phyloP scores from a whole-genome alignment of 2,888 invertebrate species.

The Epinotia nisella region DNA sequence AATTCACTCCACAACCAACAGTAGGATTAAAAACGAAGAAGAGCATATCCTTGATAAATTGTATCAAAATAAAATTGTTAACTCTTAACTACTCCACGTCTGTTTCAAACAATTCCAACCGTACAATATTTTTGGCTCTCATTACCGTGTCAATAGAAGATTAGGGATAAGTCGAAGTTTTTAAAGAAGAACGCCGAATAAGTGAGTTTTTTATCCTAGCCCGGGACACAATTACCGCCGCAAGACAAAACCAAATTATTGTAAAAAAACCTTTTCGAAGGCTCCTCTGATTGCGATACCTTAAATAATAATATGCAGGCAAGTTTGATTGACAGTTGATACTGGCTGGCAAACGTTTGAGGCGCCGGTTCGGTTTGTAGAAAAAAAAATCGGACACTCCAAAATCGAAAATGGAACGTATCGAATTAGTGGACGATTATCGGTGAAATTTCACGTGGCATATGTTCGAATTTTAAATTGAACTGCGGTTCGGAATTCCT shows the following conservation, averaged over 20 bases:
- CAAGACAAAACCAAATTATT: conserved; percentile 70
- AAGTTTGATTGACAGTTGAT: conserved; percentile 77
- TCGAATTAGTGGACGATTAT: conserved; percentile 81
- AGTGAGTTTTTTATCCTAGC: conserved; percentile 73
- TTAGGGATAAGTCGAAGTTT: conserved; percentile 82
- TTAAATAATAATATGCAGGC: conserved; percentile 75
- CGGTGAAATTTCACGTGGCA: conserved; percentile 78
- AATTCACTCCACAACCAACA: too few relatives aligned
- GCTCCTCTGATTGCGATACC: conserved; percentile 64
- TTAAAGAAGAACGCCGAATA: conserved; percentile 66
- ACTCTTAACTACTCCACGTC: conserved; percentile 55
- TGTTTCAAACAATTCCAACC: conserved; percentile 55
- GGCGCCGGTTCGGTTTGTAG: conserved; percentile 58
- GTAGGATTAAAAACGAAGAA: too few relatives aligned
- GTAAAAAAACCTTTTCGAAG: conserved; percentile 51
- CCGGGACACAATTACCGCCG: conserved; percentile 71
- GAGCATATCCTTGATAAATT: neutral
- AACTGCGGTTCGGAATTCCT: conserved; percentile 53
- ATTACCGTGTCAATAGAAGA: conserved; percentile 84
- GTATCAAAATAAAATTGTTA: neutral
- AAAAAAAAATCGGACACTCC: conserved; percentile 59
- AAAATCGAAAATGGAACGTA: conserved; percentile 63
- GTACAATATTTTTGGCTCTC: conserved; percentile 79
- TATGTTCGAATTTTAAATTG: conserved; percentile 70
- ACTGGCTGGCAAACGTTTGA: conserved; percentile 54